Conservation (phyloP, 2,888 invertebrate species). For the Polyommatus iphigenia region DNA sequence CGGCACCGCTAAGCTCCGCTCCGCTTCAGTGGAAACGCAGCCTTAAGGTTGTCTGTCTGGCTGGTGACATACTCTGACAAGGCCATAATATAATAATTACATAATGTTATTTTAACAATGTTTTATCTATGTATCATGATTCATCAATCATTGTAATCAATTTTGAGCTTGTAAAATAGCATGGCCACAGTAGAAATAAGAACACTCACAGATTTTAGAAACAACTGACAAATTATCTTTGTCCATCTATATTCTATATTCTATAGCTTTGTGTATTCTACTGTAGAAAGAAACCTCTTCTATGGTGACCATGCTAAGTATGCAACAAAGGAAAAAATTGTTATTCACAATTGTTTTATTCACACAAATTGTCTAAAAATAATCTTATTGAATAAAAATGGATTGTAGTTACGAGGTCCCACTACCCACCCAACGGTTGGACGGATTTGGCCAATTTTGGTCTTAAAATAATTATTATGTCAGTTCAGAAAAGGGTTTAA, state of each 20-base stretch:
- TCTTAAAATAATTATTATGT: neutral
- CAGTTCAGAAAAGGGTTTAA: neutral
- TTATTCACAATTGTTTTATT: neutral
- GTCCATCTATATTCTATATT: no score
- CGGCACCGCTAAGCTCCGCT: no score
- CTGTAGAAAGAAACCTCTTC: neutral
- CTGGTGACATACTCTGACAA: neutral
- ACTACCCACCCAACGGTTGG: no score
- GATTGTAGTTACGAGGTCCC: no score
- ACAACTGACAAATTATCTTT: neutral
- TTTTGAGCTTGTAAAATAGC: neutral
- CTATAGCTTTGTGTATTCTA: neutral
- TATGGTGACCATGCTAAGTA: neutral
- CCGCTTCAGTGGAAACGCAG: no score
- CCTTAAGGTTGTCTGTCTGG: neutral
- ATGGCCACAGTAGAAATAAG: neutral
- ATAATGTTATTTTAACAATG: neutral
- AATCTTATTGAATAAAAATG: no score
- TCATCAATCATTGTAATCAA: neutral
- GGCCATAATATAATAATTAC: neutral
- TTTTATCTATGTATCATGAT: neutral
- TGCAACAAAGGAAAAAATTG: neutral
- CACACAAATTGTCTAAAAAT: no score
- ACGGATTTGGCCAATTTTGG: neutral
- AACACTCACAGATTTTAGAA: neutral